Base-by-base conservation (phyloP, 2,797 vertebrate species). In the Odontamblyopus lacepedii region DNA sequence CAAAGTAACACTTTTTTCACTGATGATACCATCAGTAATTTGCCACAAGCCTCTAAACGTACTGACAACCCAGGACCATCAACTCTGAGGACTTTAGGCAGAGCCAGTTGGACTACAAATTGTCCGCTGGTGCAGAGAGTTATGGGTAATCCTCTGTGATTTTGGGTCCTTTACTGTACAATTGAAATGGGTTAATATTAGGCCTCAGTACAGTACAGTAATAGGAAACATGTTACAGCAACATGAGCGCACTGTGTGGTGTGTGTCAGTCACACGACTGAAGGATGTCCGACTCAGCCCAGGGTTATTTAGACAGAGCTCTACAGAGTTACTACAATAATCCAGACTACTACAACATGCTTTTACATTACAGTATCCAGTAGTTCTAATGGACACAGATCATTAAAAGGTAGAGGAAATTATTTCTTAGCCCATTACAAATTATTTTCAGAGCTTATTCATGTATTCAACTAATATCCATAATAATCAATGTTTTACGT, bases 141-240 rank as follows among this genome's bases (percentile, higher is more conserved):
- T 85, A 75, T 48, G 73, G 72, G 82, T 90, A 89, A 93, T 91
- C 87, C 76, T 5, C 62, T 27, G 67, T 86, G 87, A 91, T 90
- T 93, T 79, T 63, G 80, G 82, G 74, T 80, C 76, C 73, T 87
- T 71, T 23, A 79, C 80, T 77, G 72, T 76, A 81, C 73, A 84
- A 82, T 80, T 90, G 80, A 88, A 89, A 90, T 87, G 88, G 86
- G 77, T 83, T 87, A 85, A 91, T 88, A 78, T 78, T 38, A 73
- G 41, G 64, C 64, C 75, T 80, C 65, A 73, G 76, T 78, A 16
- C 44, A 48, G 70, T 72, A 73, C 70, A 70, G 56, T 94, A 94
- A 94, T 92, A 50, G 86, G 86, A 94, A 94, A 84, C 91, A 92
- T 53, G 71, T 65, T 82, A 75, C 75, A 76, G 72, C 44, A 70